A percentile compares a stretch with the other conserved stretches of the same genome.
Conservation (phyloP, 2,113 vertebrate species). For the Artemisiospiza belli region DNA sequence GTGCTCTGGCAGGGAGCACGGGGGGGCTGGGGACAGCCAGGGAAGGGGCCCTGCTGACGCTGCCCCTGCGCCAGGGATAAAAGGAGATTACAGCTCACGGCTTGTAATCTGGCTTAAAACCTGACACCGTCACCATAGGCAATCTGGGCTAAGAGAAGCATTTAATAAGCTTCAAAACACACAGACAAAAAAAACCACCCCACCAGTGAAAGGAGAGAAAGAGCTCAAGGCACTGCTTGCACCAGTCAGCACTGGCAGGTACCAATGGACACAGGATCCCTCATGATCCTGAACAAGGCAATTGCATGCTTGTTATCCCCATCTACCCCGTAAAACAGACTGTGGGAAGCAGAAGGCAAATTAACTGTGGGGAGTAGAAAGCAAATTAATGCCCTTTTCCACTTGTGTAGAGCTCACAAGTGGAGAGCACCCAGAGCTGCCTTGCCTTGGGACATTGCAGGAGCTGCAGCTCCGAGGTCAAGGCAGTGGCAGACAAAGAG, state of each 20-base stretch:
- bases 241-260: neutral
- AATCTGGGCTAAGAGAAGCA: conserved; percentile 32
- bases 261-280: neutral
- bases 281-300: neutral
- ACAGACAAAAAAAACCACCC: neutral
- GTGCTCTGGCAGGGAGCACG: neutral
- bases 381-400: neutral
- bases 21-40: neutral
- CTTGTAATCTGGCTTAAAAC: conserved; percentile 53
- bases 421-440: neutral
- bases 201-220: neutral
- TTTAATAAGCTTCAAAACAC: conserved; percentile 48
- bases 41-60: neutral
- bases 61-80: neutral
- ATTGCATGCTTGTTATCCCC: neutral
- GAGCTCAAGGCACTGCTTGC: neutral
- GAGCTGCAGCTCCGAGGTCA: fast-evolving
- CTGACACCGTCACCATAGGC: conserved; percentile 16
- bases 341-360: neutral
- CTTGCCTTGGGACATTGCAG: neutral
- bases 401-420: neutral
- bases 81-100: conserved; percentile 34
- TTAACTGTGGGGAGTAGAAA: neutral
- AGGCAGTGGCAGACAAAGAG: neutral
- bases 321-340: neutral